A percentile compares a stretch with the other conserved stretches of the same genome.
phyloP scores from a whole-genome alignment of 2,113 vertebrate species.

The Canis aureus region DNA sequence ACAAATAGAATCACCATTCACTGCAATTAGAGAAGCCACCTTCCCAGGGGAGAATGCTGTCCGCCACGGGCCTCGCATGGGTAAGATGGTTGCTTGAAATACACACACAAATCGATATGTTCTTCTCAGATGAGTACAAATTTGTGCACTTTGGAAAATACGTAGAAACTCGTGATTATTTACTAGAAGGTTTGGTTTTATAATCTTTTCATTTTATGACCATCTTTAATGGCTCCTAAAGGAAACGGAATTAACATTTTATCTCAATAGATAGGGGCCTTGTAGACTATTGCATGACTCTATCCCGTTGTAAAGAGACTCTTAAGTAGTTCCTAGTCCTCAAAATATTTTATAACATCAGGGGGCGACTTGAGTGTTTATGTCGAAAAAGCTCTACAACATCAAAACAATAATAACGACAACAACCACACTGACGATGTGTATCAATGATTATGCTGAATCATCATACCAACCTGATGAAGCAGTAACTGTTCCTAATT shows the following conservation, averaged over 20 bases:
- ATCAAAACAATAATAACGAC: not conserved
- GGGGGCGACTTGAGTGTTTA: not conserved
- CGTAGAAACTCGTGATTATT: not conserved
- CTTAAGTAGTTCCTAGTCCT: not conserved
- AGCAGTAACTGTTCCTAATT: not conserved
- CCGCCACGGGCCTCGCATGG: not conserved
- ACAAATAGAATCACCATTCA: slow-evolving; percentile 80
- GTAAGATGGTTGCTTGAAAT: slow-evolving; percentile 72
- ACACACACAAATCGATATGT: slow-evolving; percentile 72
- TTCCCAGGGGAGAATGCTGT: slow-evolving; percentile 47
- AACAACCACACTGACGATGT: not conserved
- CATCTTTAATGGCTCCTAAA: slow-evolving; percentile 13
- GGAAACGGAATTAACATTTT: not conserved
- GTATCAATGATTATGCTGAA: slow-evolving; percentile 22
- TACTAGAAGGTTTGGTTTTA: slow-evolving; percentile 68
- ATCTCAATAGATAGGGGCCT: not conserved
- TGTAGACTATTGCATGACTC: not conserved
- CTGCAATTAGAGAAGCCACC: slow-evolving; percentile 74
- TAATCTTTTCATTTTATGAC: slow-evolving; percentile 12
- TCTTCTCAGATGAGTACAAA: slow-evolving; percentile 47
- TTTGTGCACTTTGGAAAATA: slow-evolving; percentile 57
- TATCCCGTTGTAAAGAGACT: not conserved
- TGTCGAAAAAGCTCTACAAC: not conserved
- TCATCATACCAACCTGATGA: not conserved
- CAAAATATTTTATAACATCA: not conserved